Evolutionary conservation across 2,888 invertebrate genomes (phyloP), one percentile per base, ranked within the genome.

Genomic region (Cristatella mucedo): DNA sequence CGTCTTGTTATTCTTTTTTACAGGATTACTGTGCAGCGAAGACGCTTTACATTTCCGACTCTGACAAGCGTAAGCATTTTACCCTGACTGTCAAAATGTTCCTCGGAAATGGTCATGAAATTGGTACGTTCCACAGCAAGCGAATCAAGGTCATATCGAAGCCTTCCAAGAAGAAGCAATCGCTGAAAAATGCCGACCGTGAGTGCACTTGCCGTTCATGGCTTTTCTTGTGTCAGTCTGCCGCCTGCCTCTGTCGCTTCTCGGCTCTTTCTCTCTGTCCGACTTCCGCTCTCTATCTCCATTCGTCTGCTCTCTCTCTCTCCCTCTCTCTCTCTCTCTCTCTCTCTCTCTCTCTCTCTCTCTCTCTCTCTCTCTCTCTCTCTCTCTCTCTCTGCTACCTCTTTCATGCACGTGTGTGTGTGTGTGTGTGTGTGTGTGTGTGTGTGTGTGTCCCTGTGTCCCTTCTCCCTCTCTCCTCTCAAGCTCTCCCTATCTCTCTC

Each of bases 81-180:
- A 93, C 93, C 86, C 74, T 97, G 24, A 84, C 87, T 21, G 91
- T 95, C 29, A 93, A 95, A 70, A 91, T 97, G 87, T 95, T 95
- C 63, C 95, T 95, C 69, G 89, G 89, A 21, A 89, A 84, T 61
- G 89, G 89, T 21, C 89, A 93, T 66, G 93, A 97, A 66, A 87
- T 99, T 58, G 97, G 97, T 44, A 82, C 89, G 43, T 99, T 99
- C 71, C 84, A 89, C 70, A 93, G 93, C 65, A 91, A 93, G 69
- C 74, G 95, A 57, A 99, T 99, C 63, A 99, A 99, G 74, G 97
- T 99, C 52, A 97, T 97, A 67, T 95, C 95, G 44, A 97, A 97
- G 66, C 97, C 97, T 40, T 95, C 95, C 49, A 97, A 97, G 69
- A 99, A 97, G 73, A 97, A 97, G 66, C 97, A 97, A 65, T 91